Evolutionary conservation across 2,113 vertebrate species (phyloP).

Genomic region (Colaptes auratus): DNA sequence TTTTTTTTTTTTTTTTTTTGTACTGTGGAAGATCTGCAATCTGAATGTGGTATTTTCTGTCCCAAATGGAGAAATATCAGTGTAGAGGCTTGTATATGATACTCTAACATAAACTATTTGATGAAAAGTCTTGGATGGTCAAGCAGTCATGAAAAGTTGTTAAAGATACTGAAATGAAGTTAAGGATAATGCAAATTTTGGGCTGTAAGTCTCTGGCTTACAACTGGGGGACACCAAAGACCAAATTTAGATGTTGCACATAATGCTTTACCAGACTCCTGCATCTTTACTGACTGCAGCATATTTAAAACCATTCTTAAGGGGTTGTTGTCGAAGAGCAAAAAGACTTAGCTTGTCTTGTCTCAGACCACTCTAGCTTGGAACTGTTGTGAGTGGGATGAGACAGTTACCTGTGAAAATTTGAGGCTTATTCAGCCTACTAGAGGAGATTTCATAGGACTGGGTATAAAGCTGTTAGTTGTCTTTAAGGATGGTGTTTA

Average conservation of each 20-base stretch:
- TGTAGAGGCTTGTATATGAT: not conserved
- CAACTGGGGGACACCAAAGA: not conserved
- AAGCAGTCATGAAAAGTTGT: not conserved
- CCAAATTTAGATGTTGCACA: not conserved
- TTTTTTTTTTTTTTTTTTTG: too few relatives aligned
- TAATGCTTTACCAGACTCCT: not conserved
- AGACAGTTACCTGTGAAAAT: not conserved
- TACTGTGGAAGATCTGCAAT: not conserved
- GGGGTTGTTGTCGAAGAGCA: not conserved
- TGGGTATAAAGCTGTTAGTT: not conserved
- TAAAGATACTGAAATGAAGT: not conserved
- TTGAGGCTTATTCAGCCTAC: not conserved
- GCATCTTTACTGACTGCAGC: not conserved
- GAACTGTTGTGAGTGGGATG: too few relatives aligned
- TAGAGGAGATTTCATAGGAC: not conserved
- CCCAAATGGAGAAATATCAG: not conserved
- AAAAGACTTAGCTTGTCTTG: too few relatives aligned
- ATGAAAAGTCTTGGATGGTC: not conserved
- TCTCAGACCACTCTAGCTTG: too few relatives aligned
- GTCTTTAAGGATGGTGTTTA: not conserved
- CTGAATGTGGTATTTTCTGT: not conserved
- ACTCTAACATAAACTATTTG: not conserved
- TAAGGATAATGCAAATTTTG: not conserved
- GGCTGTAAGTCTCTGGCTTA: not conserved
- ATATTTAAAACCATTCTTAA: not conserved